These are phyloP conservation scores for Empis livida DNA, from an alignment of 2,888 invertebrate genomes.

Conservation along the genomic window DNA sequence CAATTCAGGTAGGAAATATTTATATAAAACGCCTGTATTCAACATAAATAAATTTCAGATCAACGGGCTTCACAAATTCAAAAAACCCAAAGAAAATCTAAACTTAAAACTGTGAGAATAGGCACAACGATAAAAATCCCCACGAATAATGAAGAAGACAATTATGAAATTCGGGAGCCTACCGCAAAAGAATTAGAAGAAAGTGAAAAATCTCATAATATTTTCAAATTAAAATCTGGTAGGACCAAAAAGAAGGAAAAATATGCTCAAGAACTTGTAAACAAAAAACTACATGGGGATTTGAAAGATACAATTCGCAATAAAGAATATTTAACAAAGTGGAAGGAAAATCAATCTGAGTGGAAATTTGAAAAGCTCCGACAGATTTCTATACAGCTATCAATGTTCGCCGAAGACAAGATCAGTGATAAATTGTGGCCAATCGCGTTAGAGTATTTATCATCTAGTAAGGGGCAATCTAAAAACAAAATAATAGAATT, in stretches of 20 bases:
- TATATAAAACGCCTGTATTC: too few species aligned
- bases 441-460: slow-evolving; percentile 55
- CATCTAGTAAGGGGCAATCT: slow-evolving; percentile 53
- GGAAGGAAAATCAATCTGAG: slow-evolving; percentile 53
- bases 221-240: slow-evolving; percentile 42
- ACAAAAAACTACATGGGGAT: slow-evolving; percentile 40
- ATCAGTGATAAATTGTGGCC: slow-evolving; percentile 51
- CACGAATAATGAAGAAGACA: too few species aligned
- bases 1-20: too few species aligned
- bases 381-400: slow-evolving; percentile 62
- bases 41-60: too few species aligned
- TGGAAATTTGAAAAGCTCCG: slow-evolving; percentile 74
- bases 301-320: slow-evolving; percentile 46
- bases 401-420: slow-evolving; percentile 47
- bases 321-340: slow-evolving; percentile 53
- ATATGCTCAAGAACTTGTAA: slow-evolving; percentile 42
- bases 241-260: slow-evolving; percentile 53
- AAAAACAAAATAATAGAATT: slow-evolving; percentile 47
- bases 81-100: too few species aligned
- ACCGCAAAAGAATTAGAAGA: slow-evolving; percentile 26
- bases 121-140: too few species aligned
- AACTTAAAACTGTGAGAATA: too few species aligned
- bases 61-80: too few species aligned
- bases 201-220: slow-evolving; percentile 29
- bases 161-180: slow-evolving; percentile 23